phyloP scores from a whole-genome alignment of 2,888 invertebrate species.

The Eupsilia transversa region DNA sequence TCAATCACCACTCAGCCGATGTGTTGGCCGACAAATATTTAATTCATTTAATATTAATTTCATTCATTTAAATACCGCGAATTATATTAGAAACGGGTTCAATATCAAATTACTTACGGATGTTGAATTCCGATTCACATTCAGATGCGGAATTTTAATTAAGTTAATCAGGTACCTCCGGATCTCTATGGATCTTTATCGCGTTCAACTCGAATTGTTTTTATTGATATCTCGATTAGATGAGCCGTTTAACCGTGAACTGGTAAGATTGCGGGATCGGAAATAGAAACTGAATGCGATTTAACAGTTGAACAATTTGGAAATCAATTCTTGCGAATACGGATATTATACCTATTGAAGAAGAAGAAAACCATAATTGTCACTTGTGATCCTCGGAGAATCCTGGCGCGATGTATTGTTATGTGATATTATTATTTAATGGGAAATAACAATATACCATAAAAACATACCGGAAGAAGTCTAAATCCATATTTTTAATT shows the following conservation, averaged over 20 bases:
- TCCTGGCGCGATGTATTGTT: neutral
- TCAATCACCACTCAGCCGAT: conserved; percentile 40
- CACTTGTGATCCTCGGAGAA: too few species aligned
- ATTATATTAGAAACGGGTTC: conserved; percentile 47
- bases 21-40: conserved; percentile 51
- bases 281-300: conserved; percentile 14
- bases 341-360: neutral
- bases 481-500: neutral
- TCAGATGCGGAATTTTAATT: conserved; percentile 55
- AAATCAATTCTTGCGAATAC: neutral
- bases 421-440: neutral
- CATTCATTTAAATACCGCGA: conserved; percentile 43
- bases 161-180: conserved; percentile 52
- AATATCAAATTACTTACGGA: conserved; percentile 59
- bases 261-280: neutral
- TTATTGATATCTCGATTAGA: conserved; percentile 43
- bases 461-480: neutral
- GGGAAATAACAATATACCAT: neutral
- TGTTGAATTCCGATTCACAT: conserved; percentile 52
- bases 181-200: conserved; percentile 40
- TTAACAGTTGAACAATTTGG: neutral
- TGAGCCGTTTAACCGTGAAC: conserved; percentile 6
- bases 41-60: conserved; percentile 49
- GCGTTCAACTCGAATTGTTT: conserved; percentile 48
- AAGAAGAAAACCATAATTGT: neutral